These are phyloP conservation scores for Ormyrus thymus DNA, from an alignment of 2,888 invertebrate species.

Conservation along the genomic window DNA sequence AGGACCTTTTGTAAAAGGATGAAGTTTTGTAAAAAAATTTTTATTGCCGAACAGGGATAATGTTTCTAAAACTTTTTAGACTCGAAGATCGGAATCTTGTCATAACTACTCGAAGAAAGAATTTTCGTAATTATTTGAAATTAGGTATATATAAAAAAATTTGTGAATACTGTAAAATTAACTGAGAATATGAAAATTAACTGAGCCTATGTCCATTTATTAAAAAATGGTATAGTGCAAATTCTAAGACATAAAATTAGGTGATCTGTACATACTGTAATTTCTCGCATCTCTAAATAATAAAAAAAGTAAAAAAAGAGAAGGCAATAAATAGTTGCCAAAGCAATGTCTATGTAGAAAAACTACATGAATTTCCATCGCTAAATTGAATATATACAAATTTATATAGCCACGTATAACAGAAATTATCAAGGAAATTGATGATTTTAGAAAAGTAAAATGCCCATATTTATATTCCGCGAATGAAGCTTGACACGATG, in stretches of 20 bases:
- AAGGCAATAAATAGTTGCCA: slow-evolving; percentile 56
- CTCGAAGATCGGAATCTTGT: slow-evolving; percentile 18
- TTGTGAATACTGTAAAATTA: slow-evolving; percentile 56
- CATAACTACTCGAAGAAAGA: slow-evolving; percentile 9
- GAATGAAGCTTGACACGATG: slow-evolving; percentile 1
- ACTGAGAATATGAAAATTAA: slow-evolving; percentile 12
- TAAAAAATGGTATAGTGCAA: slow-evolving; percentile 19
- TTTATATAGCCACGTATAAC: slow-evolving; percentile 21
- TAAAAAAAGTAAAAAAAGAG: slow-evolving; percentile 12
- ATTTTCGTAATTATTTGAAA: slow-evolving; percentile 36
- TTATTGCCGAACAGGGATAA: slow-evolving; percentile 9
- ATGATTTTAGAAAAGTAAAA: slow-evolving; percentile 20
- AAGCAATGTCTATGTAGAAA: slow-evolving; percentile 44
- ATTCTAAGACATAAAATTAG: slow-evolving; percentile 33
- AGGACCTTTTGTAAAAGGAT: slow-evolving; percentile 15
- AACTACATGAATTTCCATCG: slow-evolving; percentile 44
- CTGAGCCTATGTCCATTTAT: slow-evolving; percentile 24
- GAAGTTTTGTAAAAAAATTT: slow-evolving; percentile 39
- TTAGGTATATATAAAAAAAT: slow-evolving; percentile 31
- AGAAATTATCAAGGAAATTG: slow-evolving; percentile 20
- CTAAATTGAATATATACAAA: slow-evolving; percentile 43
- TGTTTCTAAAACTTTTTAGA: slow-evolving; percentile 41
- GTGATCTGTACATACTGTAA: slow-evolving; percentile 54
- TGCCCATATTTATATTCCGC: slow-evolving; percentile 32
- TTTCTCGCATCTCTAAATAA: slow-evolving; percentile 46